Evolutionary conservation across 2,113 vertebrate genomes (phyloP).

Genomic region (Lucifuga dentata): DNA sequence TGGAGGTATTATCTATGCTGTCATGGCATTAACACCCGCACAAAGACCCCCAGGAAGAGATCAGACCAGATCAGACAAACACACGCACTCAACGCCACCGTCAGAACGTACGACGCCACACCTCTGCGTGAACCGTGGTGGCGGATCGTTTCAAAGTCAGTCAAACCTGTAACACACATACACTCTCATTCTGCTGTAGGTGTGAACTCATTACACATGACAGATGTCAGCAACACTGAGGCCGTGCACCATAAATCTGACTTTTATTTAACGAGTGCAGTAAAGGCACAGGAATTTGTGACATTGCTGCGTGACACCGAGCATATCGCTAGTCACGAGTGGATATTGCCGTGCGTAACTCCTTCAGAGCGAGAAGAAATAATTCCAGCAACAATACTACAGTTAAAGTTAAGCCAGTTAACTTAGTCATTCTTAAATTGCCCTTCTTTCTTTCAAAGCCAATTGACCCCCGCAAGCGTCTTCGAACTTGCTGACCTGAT

Average conservation of each 20-base stretch:
- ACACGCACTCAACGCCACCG: slow-evolving; percentile 48
- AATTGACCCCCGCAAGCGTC: slow-evolving; percentile 8
- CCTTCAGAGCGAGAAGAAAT: too few relatives aligned
- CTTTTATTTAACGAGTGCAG: slow-evolving; percentile 16
- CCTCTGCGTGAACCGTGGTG: slow-evolving; percentile 7
- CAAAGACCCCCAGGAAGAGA: slow-evolving; percentile 76
- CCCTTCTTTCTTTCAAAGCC: slow-evolving; percentile 16
- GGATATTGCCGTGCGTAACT: too few relatives aligned
- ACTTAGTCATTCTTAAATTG: slow-evolving; percentile 8
- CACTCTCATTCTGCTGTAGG: slow-evolving; percentile 26
- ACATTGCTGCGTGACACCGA: background rate
- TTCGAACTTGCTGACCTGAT: slow-evolving; percentile 10
- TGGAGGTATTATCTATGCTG: slow-evolving; percentile 77
- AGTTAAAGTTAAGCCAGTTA: too few relatives aligned
- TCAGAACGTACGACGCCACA: slow-evolving; percentile 30
- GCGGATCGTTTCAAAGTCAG: slow-evolving; percentile 41
- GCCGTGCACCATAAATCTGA: slow-evolving; percentile 4
- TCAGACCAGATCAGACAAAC: slow-evolving; percentile 70
- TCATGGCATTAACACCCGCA: slow-evolving; percentile 73
- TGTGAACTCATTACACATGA: slow-evolving; percentile 14
- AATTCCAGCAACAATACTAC: too few relatives aligned
- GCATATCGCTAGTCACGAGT: slow-evolving; percentile 21
- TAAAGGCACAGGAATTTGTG: background rate
- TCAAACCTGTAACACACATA: slow-evolving; percentile 35
- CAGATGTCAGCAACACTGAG: background rate